Percentiles rank a stretch among this genome's conserved stretches.
phyloP scores from a whole-genome alignment of 2,113 vertebrate species.

The Litocranius walleri region DNA sequence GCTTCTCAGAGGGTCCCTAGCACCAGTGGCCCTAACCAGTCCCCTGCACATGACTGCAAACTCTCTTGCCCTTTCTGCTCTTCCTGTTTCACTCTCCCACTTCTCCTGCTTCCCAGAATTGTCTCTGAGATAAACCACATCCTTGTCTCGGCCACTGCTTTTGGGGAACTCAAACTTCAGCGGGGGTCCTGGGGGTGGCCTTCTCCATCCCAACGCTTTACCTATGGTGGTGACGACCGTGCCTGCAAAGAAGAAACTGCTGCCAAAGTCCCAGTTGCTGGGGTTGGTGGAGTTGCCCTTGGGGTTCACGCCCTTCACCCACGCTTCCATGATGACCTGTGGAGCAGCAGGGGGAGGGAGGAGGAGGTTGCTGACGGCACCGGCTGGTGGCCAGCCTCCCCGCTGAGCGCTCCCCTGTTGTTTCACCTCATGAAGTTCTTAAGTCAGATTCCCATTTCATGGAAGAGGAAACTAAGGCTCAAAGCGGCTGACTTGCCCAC shows the following conservation, averaged over 20 bases:
- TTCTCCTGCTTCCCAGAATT: neutral
- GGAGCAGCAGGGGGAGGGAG: neutral
- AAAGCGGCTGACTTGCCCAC: neutral
- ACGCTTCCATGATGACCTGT: constrained; percentile 92
- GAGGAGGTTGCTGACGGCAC: neutral
- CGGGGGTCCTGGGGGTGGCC: neutral
- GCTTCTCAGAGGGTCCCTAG: neutral
- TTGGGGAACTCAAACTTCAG: neutral
- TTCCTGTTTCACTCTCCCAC: neutral
- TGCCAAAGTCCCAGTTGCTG: constrained; percentile 96
- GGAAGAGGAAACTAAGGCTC: neutral
- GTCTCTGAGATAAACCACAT: neutral
- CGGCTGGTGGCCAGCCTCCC: neutral
- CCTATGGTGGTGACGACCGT: constrained; percentile 94
- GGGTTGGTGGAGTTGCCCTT: constrained; percentile 92
- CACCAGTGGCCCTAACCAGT: neutral
- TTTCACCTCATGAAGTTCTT: neutral
- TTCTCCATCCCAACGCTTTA: neutral
- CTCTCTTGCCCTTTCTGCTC: neutral
- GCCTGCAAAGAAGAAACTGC: constrained; percentile 94
- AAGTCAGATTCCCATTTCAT: neutral
- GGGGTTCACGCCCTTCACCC: constrained; percentile 93
- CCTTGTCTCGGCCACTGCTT: neutral
- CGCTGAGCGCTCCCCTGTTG: too few species aligned
- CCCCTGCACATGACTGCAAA: neutral